phyloP scores from a whole-genome alignment of 1,140 invertebrate genomes.

The Eufriesea mexicana region DNA sequence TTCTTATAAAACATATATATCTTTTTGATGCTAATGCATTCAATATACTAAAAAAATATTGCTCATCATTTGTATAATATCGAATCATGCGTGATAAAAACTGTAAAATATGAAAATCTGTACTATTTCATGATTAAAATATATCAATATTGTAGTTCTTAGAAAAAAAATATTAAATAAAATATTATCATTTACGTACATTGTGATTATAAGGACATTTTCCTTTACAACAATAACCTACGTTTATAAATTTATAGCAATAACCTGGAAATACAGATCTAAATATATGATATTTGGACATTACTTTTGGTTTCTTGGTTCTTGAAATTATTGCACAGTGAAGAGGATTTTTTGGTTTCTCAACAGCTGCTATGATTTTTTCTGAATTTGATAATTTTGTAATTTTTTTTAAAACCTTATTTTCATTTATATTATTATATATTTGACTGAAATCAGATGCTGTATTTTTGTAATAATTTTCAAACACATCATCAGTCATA shows the following conservation, averaged over 20 bases:
- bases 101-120: constrained; percentile 7
- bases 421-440: not conserved
- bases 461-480: constrained; percentile 27
- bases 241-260: not conserved
- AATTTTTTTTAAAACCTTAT: not conserved
- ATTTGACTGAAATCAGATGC: constrained; percentile 38
- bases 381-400: not conserved
- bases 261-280: not conserved
- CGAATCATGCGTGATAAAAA: not conserved
- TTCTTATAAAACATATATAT: not conserved
- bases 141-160: not conserved
- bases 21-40: not conserved
- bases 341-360: not conserved
- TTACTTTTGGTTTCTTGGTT: not conserved
- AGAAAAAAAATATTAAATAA: not conserved
- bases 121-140: not conserved
- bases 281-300: not conserved
- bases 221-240: not conserved
- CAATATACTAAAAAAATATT: not conserved
- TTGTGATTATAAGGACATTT: constrained; percentile 4
- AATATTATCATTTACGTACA: constrained; percentile 44
- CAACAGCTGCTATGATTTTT: not conserved
- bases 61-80: not conserved
- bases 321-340: not conserved
- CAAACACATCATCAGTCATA: constrained; percentile 23